Evolutionary conservation across 2,888 invertebrate genomes (phyloP), one percentile per base, ranked within the genome.

Genomic region (Zygothrica quintamaculata): DNA sequence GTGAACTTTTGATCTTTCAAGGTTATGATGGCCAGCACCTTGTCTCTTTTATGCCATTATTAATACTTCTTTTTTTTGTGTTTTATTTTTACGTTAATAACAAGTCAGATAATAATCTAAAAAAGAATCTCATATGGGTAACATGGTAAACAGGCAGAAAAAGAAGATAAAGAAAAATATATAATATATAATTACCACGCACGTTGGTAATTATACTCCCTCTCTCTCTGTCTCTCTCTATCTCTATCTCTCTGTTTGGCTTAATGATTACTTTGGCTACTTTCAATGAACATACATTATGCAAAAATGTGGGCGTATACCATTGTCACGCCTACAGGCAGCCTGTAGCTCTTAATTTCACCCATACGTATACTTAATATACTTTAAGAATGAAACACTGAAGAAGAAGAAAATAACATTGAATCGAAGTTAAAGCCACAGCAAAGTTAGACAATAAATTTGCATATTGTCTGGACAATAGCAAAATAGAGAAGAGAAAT

Each of bases 1-100:
- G 56, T 71, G 76, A 76, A 76, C 76, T 80, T 56, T 84, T 84
- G 82, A 84, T 78, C 80, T 81, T 40, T 84, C 87, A 81, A 81
- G 80, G 80, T 77, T 81, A 68, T 36, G 61, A 55, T 22, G 29
- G 9, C 7, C 62, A 46, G 42, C 59, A 64, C 56, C 65, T 59
- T 60, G 42, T 18, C 72, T 26, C n/a, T 55, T 18, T 67, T 74
- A 25, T 55, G 58, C 60, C 75, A 76, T 86, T 79, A 79, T 86
- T 70, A 84, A 62, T 65, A 69, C n/a, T n/a, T n/a, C n/a, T n/a
- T n/a, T n/a, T n/a, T n/a, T n/a, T n/a, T n/a, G n/a, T n/a, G n/a
- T n/a, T n/a, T n/a, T n/a, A n/a, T n/a, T n/a, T n/a, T n/a, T n/a
- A n/a, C n/a, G n/a, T n/a, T 82, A 85, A 76, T 82, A 79, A 85